Base-by-base conservation (phyloP, 2,888 invertebrate species). In the Macrophya alboannulata region DNA sequence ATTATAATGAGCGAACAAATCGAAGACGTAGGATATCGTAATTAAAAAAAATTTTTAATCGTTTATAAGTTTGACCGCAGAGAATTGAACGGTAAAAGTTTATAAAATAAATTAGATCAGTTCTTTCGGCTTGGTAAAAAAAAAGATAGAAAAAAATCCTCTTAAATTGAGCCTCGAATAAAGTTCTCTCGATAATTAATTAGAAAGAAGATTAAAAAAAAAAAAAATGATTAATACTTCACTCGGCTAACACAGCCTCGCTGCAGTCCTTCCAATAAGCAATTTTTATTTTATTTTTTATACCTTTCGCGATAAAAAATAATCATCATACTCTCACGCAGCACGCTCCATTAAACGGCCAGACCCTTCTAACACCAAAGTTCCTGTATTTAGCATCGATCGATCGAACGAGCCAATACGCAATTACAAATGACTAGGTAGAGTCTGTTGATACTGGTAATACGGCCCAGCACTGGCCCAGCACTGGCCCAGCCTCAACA, bases 101-200 rank as follows among this genome's bases (percentile, higher is more conserved):
- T 48, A 21, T 55, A 51, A 55, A 77, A 77, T 51, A 25, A 77
- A 51, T 77, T 77, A 48, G 51, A 77, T 51, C 76, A 17, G 51
- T 51, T 51, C 51, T 48, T 25, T 31, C 15, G 43, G 31, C 45
- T 25, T 31, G 3, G 31, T 31, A 31, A 31, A 31, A 31, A 31
- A 31, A 31, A 31, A 31, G 3, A 31, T 31, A 31, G 3, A 31
- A 3, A 77, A 12, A 37, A 77, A 51, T 40, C 40, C 43, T 72
- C 43, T 72, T 21, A 25, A 77, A 51, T 77, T 55, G 31, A 77
- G 21, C 25, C 25, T 4, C 51, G 31, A 37, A 68, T 21, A 25
- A 77, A 77, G 31, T 51, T 55, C 48, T 77, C 15, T 15, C 10
- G 76, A 77, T 77, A 77, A 77, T 77, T 77, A 21, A 45, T 43